Base-by-base conservation (phyloP, 2,888 invertebrate species). In the Prosopocoilus inquinatus region DNA sequence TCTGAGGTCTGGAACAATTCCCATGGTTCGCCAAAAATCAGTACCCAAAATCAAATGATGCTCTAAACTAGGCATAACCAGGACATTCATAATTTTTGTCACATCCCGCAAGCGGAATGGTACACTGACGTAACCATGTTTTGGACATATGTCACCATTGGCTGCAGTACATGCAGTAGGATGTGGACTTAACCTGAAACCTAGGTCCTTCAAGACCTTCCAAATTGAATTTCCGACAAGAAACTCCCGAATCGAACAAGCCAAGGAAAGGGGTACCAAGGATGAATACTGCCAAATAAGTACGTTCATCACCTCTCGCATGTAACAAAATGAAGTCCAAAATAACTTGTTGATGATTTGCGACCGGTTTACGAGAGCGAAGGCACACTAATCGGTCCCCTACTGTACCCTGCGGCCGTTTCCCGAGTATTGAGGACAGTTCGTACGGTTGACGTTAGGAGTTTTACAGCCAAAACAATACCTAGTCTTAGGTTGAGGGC, bases 1-100 rank as follows among this genome's bases (percentile, higher is more conserved):
- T 13, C 49, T 44, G 9, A 58, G 16, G 36, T 58, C 54, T 1
- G 51, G 58, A n/a, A 58, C 45, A 34, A 58, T 35, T 7, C 49
- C 58, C 41, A 58, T 51, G n/a, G 36, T 8, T 12, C 35, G 45
- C 59, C 59, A 63, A 44, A 58, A 63, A 36, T 63, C 61, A 5
- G 46, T 28, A 3, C 61, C 63, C 3, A 61, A 47, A 16, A 63
- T 58, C 45, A 61, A 36, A 3, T 46, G 16, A 34, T 55, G 58
- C 9, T 55, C 47, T 4, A 61, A 12, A n/a, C 9, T 13, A 2
- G 61, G 60, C 9, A 63, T 43, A 3, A 63, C 56, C 12, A 60
- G 28, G 32, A 56, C 51, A 9, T 55, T 13, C 9, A 60, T 16
- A 16, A 60, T 45, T 11, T 47, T 55, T 43, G 38, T 41, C 35